Evolutionary conservation across 1,140 invertebrate species (phyloP), one percentile per base, ranked within the genome.

Genomic region (Arion vulgaris): DNA sequence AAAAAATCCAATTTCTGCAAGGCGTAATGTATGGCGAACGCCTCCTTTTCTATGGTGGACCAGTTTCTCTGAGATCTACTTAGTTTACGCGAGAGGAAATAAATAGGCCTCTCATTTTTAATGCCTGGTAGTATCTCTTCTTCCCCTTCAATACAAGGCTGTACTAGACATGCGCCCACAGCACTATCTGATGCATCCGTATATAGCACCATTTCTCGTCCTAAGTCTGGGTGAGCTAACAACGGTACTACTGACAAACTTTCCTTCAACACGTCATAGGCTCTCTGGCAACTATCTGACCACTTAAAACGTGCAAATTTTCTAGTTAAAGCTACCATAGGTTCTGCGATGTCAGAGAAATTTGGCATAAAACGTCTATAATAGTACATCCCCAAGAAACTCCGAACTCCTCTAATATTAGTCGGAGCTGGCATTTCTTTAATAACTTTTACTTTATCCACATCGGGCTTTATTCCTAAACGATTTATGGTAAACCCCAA

Each of bases 401-500:
- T 45, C 41, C 15, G 15, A 45, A 7, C 41, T 45, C 5, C 5
- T 57, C 1, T 57, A 57, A 5, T n/a, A 4, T 19, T 49, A 11
- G 53, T 57, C 23, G 53, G 53, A 23, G 15, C 17, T 11, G 41
- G 41, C 51, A 57, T 79, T 66, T 62, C 26, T 57, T 19, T 9
- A 57, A 57, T 57, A 19, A 23, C 51, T 26, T 57, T 57, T 15
- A 1, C 51, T 19, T 57, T 57, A 1, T 66, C 62, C 0, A 32
- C n/a, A 17, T 66, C 28, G 7, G 62, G 62, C 5, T 5, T 32
- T 5, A 81, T 81, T 26, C 71, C 71, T n/a, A 51, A 38, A 17
- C 36, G 53, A 36, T 36, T 75, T 45, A 82, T 71, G 26, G 39
- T 66, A 7, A 49, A 32, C 4, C 80, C 71, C 28, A 82, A 28